Percentiles rank a stretch among this genome's conserved stretches.
These are phyloP conservation scores for Lumbricus terrestris DNA, from an alignment of 2,888 invertebrate genomes.

Conservation along the genomic window DNA sequence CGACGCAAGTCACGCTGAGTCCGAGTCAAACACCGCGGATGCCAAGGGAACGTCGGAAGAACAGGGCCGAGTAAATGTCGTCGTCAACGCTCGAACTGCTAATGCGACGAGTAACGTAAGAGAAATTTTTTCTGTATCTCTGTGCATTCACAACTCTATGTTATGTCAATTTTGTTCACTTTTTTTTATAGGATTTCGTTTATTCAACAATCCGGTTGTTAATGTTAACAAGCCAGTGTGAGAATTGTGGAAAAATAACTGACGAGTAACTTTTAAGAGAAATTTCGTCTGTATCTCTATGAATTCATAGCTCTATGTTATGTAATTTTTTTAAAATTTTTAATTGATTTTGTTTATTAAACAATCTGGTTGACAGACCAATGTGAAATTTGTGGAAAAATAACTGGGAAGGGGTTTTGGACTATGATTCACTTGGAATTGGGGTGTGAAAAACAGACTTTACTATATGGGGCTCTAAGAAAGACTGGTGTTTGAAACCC, in stretches of 20 bases:
- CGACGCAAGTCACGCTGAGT: neutral
- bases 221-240: too few species aligned
- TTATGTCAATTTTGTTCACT: neutral
- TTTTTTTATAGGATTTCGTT: too few species aligned
- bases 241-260: too few species aligned
- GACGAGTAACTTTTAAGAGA: neutral
- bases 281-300: neutral
- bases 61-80: neutral
- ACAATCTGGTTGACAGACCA: too few species aligned
- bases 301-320: neutral
- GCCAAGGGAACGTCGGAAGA: neutral
- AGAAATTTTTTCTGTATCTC: neutral
- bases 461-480: too few species aligned
- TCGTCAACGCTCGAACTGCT: neutral
- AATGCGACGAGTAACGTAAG: neutral
- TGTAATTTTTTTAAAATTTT: neutral
- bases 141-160: neutral
- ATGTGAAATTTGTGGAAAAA: too few species aligned
- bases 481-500: too few species aligned
- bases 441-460: too few species aligned
- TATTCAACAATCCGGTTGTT: too few species aligned
- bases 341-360: too few species aligned
- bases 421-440: too few species aligned
- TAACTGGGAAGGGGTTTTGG: too few species aligned
- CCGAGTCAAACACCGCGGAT: neutral